Evolutionary conservation across 2,797 vertebrate species (phyloP).

Genomic region (Mionectes olivaceus): DNA sequence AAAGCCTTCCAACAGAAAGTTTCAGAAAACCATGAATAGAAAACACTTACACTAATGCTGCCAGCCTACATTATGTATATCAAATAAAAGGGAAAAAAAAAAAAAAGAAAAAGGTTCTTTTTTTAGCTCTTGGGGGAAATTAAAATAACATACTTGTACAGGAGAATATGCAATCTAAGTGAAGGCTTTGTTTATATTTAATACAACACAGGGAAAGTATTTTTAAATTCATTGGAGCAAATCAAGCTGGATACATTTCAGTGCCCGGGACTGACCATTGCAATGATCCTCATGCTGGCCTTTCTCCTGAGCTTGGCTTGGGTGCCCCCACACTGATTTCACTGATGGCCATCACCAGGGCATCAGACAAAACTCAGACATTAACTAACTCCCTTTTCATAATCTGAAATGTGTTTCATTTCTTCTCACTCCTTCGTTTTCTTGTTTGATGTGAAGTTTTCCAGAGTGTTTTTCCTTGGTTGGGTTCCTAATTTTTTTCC

Average conservation of each 20-base stretch:
- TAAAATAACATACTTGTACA: constrained; percentile 47
- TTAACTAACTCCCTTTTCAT: background rate
- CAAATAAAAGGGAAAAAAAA: background rate
- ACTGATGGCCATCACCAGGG: background rate
- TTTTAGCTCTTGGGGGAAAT: constrained; percentile 59
- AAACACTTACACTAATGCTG: constrained; percentile 34
- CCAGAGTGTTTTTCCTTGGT: constrained; percentile 24
- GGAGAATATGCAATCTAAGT: constrained; percentile 21
- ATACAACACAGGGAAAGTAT: background rate
- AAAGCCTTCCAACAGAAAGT: constrained; percentile 69
- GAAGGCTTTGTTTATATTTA: constrained; percentile 23
- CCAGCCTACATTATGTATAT: constrained; percentile 58
- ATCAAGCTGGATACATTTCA: constrained; percentile 17
- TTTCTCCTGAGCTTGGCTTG: background rate
- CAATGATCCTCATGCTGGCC: background rate
- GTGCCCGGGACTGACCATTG: background rate
- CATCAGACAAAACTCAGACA: background rate
- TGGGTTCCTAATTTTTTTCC: constrained; percentile 12
- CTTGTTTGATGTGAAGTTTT: constrained; percentile 46
- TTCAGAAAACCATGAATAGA: constrained; percentile 47
- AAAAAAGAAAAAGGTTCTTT: background rate
- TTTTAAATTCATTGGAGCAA: background rate
- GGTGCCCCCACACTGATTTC: background rate
- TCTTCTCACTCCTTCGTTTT: constrained; percentile 3
- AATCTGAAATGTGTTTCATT: background rate